These are phyloP conservation scores for Marmota flaviventris DNA, from an alignment of 2,113 vertebrate species.

Conservation along the genomic window DNA sequence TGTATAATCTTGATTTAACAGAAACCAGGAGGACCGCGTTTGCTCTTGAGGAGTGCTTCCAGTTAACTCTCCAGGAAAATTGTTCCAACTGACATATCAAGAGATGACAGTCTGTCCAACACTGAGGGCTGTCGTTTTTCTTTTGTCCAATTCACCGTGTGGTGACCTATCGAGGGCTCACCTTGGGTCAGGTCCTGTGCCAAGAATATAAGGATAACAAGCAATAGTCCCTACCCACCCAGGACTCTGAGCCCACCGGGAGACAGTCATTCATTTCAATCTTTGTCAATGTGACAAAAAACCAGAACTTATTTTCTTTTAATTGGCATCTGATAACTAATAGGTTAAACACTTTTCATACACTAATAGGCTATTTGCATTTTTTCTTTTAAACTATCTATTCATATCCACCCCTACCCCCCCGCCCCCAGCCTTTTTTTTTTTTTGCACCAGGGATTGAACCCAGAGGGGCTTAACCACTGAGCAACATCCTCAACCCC, in stretches of 20 bases:
- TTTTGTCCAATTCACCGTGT: background rate
- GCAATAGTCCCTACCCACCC: background rate
- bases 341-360: background rate
- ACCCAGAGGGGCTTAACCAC: no score
- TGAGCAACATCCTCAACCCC: no score
- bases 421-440: no score
- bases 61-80: background rate
- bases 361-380: background rate
- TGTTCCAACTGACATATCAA: background rate
- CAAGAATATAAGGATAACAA: background rate
- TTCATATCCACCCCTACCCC: background rate
- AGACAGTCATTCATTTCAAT: background rate
- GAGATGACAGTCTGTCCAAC: background rate
- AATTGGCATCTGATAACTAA: background rate
- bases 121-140: background rate
- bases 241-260: background rate
- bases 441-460: no score
- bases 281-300: background rate
- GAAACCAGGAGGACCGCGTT: background rate
- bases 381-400: background rate
- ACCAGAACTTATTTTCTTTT: conserved; percentile 4
- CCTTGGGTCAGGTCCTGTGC: background rate
- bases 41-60: background rate
- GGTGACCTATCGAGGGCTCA: background rate
- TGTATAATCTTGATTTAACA: background rate